Percentiles rank a stretch among this genome's conserved stretches.
Conservation (phyloP, 1,140 invertebrate genomes). For the Drosophila arawakana region DNA sequence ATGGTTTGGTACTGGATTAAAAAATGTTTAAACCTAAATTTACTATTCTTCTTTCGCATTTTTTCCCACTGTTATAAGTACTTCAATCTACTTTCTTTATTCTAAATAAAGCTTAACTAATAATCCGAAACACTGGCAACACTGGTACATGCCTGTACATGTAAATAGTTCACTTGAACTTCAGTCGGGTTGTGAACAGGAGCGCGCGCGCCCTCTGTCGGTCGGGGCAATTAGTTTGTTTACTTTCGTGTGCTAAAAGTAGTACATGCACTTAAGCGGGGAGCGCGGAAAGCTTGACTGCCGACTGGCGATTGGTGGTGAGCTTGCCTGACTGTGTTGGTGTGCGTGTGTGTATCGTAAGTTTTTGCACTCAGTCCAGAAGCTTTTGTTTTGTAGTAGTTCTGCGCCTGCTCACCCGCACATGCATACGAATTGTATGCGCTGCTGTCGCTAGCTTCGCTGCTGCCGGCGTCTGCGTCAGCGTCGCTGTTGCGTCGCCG, state of each 20-base stretch:
- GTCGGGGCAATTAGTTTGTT: conserved; percentile 40
- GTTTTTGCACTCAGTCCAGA: conserved; percentile 43
- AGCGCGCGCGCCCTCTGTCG: conserved; percentile 27
- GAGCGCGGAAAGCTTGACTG: conserved; percentile 7
- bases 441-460: conserved; percentile 27
- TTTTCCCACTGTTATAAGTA: too few species aligned
- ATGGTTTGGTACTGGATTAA: too few species aligned
- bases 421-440: conserved; percentile 16
- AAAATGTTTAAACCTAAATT: too few species aligned
- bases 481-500: conserved; percentile 50
- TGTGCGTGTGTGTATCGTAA: conserved; percentile 25
- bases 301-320: too few species aligned
- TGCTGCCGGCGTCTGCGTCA: conserved; percentile 10
- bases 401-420: conserved; percentile 56
- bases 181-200: conserved; percentile 55
- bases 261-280: conserved; percentile 12
- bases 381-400: conserved; percentile 44
- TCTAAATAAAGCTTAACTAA: too few species aligned
- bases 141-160: conserved; percentile 9
- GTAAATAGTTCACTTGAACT: conserved; percentile 44
- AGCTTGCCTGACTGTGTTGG: too few species aligned
- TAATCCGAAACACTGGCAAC: too few species aligned
- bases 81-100: too few species aligned
- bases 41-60: too few species aligned
- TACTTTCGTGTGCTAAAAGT: conserved; percentile 7